These are phyloP conservation scores for Oostethus manadensis DNA, from an alignment of 2,113 vertebrate genomes.

Conservation along the genomic window DNA sequence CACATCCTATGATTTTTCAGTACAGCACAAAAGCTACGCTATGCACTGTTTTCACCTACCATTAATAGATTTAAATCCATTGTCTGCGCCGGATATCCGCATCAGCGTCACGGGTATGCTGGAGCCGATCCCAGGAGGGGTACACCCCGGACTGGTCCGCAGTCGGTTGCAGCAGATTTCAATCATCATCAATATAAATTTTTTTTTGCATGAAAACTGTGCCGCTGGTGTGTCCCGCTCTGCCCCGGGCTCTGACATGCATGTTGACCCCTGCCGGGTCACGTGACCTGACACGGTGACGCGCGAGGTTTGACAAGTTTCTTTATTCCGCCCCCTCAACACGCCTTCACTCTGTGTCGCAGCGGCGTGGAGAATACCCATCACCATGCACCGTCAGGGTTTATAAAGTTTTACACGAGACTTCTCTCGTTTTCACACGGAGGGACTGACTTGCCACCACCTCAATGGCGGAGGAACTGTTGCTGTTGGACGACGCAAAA, in stretches of 20 bases:
- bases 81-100: too few species aligned
- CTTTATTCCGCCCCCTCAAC: conserved; percentile 22
- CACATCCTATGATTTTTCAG: too few species aligned
- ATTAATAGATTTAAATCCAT: too few species aligned
- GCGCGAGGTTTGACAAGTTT: conserved; percentile 13
- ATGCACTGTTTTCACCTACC: too few species aligned
- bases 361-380: conserved; percentile 29
- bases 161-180: too few species aligned
- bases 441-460: conserved; percentile 23
- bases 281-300: not conserved
- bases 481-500: conserved; percentile 48
- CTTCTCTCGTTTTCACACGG: conserved; percentile 13
- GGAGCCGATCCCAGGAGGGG: too few species aligned
- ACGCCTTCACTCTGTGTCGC: conserved; percentile 4
- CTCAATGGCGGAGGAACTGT: conserved; percentile 70
- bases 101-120: too few species aligned
- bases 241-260: not conserved
- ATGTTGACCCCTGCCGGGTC: not conserved
- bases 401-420: conserved; percentile 29
- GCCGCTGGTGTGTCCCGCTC: too few species aligned
- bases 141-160: too few species aligned
- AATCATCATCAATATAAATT: too few species aligned
- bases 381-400: conserved; percentile 8
- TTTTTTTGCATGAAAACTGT: too few species aligned
- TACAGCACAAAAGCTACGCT: too few species aligned